Conservation (phyloP, 1,140 invertebrate genomes). For the Formica exsecta region DNA sequence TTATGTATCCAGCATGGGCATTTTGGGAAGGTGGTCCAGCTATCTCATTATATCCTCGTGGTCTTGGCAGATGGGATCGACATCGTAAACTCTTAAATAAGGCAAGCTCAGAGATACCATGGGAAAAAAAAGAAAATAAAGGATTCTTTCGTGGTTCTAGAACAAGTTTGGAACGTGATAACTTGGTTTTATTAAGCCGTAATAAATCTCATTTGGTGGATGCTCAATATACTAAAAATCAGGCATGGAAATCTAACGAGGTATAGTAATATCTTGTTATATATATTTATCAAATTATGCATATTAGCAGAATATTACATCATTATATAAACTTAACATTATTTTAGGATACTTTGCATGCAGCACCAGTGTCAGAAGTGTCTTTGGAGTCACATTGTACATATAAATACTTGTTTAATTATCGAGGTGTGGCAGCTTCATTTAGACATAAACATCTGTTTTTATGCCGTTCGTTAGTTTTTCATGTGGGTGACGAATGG, state of each 20-base stretch:
- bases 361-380: slow-evolving; percentile 94
- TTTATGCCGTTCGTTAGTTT: slow-evolving; percentile 97
- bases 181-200: slow-evolving; percentile 95
- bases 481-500: slow-evolving; percentile 98
- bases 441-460: slow-evolving; percentile 99
- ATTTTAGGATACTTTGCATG: slow-evolving; percentile 94
- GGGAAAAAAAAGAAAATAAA: slow-evolving; percentile 92
- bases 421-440: slow-evolving; percentile 97
- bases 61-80: slow-evolving; percentile 97
- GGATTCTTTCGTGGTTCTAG: slow-evolving; percentile 98
- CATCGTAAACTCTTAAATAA: slow-evolving; percentile 91
- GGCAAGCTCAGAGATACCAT: slow-evolving; percentile 89
- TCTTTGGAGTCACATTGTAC: slow-evolving; percentile 96
- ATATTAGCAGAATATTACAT: slow-evolving; percentile 10
- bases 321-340: slow-evolving; percentile 29
- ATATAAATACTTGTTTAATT: slow-evolving; percentile 98
- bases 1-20: slow-evolving; percentile 98
- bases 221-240: slow-evolving; percentile 98
- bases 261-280: slow-evolving; percentile 82
- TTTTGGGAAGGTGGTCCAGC: slow-evolving; percentile 99
- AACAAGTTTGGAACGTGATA: slow-evolving; percentile 96
- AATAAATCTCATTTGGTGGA: slow-evolving; percentile 93
- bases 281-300: neutral
- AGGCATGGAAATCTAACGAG: slow-evolving; percentile 97
- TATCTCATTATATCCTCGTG: slow-evolving; percentile 96